A percentile compares a stretch with the other conserved stretches of the same genome.
These are phyloP conservation scores for Pelecanoides urinatrix DNA, from an alignment of 2,113 vertebrate genomes.

Conservation along the genomic window DNA sequence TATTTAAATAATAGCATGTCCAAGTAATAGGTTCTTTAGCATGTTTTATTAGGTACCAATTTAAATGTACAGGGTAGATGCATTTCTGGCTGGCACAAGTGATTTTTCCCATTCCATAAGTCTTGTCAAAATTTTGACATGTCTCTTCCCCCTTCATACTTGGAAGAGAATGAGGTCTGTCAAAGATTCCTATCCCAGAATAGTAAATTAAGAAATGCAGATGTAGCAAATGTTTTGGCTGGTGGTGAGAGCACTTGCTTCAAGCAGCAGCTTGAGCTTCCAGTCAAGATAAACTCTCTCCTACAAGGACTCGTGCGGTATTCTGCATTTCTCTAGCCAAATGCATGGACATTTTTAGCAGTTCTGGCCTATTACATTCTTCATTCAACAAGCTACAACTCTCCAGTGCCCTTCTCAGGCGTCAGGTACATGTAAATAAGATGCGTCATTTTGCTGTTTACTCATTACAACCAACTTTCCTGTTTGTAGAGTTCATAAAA, in stretches of 20 bases:
- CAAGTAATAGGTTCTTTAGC: neutral
- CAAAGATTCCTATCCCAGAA: neutral
- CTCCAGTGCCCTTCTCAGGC: neutral
- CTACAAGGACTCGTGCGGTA: neutral
- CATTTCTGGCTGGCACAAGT: neutral
- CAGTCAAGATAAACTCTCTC: neutral
- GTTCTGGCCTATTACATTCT: neutral
- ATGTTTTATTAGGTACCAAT: neutral
- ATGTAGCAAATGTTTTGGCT: neutral
- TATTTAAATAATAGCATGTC: neutral
- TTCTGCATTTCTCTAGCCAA: neutral
- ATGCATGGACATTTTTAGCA: fast-evolving
- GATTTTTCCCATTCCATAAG: neutral
- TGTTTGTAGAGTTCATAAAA: too few relatives aligned
- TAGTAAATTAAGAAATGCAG: neutral
- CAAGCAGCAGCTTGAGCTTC: neutral
- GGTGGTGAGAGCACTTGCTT: neutral
- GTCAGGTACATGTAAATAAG: too few relatives aligned
- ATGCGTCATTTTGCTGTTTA: neutral
- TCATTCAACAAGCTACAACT: neutral
- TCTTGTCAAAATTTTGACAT: neutral
- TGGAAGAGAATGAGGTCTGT: neutral
- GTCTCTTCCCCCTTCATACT: neutral
- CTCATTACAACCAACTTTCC: neutral
- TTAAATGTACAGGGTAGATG: neutral